Conservation (phyloP, 2,113 vertebrate genomes). For the Melospiza melodia region DNA sequence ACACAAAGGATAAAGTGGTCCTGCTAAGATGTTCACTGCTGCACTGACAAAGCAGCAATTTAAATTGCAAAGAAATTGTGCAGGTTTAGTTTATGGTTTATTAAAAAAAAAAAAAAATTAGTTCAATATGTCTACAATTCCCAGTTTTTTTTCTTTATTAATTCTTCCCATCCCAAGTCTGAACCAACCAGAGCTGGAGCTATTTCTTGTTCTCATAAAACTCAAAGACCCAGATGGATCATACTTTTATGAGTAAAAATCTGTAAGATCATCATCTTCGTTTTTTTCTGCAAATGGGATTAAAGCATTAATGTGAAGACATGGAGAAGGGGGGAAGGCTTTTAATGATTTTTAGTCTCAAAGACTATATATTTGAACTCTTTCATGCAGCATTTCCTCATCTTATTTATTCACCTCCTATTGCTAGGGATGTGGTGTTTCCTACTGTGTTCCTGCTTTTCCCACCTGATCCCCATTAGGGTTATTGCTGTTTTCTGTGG, state of each 20-base stretch:
- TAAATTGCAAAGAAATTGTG: constrained; percentile 31
- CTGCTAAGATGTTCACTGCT: constrained; percentile 30
- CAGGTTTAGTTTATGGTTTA: constrained; percentile 7
- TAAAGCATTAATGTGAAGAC: not conserved
- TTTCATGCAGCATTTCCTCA: not conserved
- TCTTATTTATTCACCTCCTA: not conserved
- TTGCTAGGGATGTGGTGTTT: not conserved
- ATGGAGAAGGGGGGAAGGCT: not conserved
- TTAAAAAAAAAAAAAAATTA: not conserved
- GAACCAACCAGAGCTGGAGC: not conserved
- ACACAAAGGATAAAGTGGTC: constrained; percentile 30
- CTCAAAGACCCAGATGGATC: not conserved
- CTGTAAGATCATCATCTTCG: not conserved
- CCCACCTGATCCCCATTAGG: too few relatives aligned
- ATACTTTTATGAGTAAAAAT: not conserved
- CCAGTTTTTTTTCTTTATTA: not conserved
- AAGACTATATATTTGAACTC: not conserved
- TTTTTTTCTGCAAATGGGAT: not conserved
- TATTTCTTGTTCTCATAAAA: not conserved
- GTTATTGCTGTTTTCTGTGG: too few relatives aligned
- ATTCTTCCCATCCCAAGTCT: not conserved
- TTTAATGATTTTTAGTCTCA: not conserved
- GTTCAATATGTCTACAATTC: not conserved
- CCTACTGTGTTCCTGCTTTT: too few relatives aligned
- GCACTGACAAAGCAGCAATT: constrained; percentile 43